Percentiles rank a stretch among this genome's conserved stretches.
Evolutionary conservation across 2,113 vertebrate species (phyloP).

Genomic region (Pyxicephalus adspersus): DNA sequence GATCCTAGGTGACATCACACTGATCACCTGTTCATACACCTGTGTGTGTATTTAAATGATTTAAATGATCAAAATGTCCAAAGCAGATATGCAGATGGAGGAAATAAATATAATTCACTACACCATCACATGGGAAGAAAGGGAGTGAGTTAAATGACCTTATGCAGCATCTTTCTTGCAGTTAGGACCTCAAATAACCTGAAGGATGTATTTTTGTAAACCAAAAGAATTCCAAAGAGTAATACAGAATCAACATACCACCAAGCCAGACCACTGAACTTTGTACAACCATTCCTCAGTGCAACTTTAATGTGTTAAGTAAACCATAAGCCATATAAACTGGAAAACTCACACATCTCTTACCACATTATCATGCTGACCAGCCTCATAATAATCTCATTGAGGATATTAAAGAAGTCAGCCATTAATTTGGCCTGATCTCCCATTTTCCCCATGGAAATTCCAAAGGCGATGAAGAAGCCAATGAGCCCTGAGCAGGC

Average conservation of each 20-base stretch:
- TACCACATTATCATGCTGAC: slow-evolving; percentile 86
- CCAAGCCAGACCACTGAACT: neutral
- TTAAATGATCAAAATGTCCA: no score
- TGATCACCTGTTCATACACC: no score
- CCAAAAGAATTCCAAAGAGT: neutral
- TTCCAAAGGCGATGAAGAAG: slow-evolving; percentile 84
- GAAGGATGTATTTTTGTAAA: no score
- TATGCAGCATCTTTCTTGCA: no score
- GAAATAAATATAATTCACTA: no score
- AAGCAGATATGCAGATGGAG: no score
- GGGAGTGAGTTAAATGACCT: no score
- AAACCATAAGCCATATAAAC: slow-evolving; percentile 3
- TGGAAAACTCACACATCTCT: slow-evolving; percentile 1
- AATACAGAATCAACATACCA: neutral
- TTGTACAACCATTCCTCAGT: neutral
- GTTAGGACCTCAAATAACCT: no score
- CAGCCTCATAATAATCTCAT: slow-evolving; percentile 86
- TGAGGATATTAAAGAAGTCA: slow-evolving; percentile 85
- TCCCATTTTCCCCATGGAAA: slow-evolving; percentile 82
- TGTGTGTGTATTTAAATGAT: no score
- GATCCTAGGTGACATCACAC: no score
- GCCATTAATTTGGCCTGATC: slow-evolving; percentile 77
- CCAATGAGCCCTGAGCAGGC: slow-evolving; percentile 75
- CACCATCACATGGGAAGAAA: no score
- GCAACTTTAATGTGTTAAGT: neutral